Conservation (phyloP, 2,113 vertebrate genomes). For the Phalacrocorax brasilianus region DNA sequence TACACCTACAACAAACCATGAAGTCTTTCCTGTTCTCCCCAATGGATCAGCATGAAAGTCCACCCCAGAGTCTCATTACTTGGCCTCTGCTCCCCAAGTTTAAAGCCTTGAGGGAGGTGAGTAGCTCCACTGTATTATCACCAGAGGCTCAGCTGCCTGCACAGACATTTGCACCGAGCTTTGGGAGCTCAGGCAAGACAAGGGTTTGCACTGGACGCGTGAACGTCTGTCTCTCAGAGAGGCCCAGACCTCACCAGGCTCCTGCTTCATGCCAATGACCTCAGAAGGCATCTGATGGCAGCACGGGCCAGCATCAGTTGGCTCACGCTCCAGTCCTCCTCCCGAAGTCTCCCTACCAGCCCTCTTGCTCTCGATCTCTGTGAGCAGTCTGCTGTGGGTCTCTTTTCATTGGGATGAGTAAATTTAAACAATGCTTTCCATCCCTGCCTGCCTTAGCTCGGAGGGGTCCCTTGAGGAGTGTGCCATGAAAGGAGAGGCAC, state of each 20-base stretch:
- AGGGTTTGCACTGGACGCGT: rapidly evolving
- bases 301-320: not conserved
- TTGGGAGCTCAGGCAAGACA: not conserved
- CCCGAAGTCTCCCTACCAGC: not conserved
- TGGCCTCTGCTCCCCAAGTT: not conserved
- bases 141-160: not conserved
- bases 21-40: not conserved
- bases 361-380: not conserved
- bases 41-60: not conserved
- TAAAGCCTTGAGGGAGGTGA: not conserved
- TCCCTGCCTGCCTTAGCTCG: not conserved
- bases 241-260: rapidly evolving
- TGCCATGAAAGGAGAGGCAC: not conserved
- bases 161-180: not conserved
- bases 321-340: not conserved
- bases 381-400: not conserved
- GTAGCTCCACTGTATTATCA: not conserved
- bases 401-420: not conserved
- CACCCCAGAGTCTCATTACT: not conserved
- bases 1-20: not conserved
- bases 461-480: not conserved
- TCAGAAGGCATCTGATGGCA: not conserved
- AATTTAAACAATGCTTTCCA: not conserved
- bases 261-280: rapidly evolving
- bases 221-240: not conserved